phyloP scores from a whole-genome alignment of 2,113 vertebrate genomes.

The Platichthys flesus region DNA sequence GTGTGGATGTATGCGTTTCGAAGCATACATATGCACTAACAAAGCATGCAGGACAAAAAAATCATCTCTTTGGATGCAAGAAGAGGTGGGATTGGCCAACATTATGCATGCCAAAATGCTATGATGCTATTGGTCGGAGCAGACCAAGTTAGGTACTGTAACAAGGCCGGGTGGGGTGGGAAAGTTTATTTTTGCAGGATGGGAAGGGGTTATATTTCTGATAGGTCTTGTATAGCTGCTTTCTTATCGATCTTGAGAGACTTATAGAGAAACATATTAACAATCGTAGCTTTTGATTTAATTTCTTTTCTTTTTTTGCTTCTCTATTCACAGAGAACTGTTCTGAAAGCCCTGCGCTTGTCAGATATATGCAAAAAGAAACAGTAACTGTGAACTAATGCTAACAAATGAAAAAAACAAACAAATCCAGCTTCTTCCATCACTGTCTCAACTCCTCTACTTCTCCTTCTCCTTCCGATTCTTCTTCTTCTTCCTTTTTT shows the following conservation, averaged over 20 bases:
- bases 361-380: slow-evolving; percentile 87
- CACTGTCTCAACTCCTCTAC: slow-evolving; percentile 37
- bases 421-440: slow-evolving; percentile 76
- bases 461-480: not conserved
- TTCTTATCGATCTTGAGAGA: slow-evolving; percentile 73
- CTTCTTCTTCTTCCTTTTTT: not conserved
- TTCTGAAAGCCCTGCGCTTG: slow-evolving; percentile 81
- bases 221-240: slow-evolving; percentile 73
- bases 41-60: slow-evolving; percentile 79
- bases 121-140: slow-evolving; percentile 74
- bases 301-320: slow-evolving; percentile 53
- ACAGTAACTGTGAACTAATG: slow-evolving; percentile 83
- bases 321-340: slow-evolving; percentile 81
- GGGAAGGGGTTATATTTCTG: slow-evolving; percentile 68
- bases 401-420: slow-evolving; percentile 63
- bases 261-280: slow-evolving; percentile 64
- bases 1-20: slow-evolving; percentile 74
- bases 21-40: slow-evolving; percentile 78
- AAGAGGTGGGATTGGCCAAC: slow-evolving; percentile 63
- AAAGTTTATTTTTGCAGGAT: slow-evolving; percentile 79
- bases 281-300: slow-evolving; percentile 73
- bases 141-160: slow-evolving; percentile 80
- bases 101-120: slow-evolving; percentile 82
- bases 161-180: slow-evolving; percentile 59
- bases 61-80: slow-evolving; percentile 67